Percentiles rank a stretch among this genome's conserved stretches.
These are phyloP conservation scores for Mythimna loreyi DNA, from an alignment of 2,888 invertebrate species.

Conservation along the genomic window DNA sequence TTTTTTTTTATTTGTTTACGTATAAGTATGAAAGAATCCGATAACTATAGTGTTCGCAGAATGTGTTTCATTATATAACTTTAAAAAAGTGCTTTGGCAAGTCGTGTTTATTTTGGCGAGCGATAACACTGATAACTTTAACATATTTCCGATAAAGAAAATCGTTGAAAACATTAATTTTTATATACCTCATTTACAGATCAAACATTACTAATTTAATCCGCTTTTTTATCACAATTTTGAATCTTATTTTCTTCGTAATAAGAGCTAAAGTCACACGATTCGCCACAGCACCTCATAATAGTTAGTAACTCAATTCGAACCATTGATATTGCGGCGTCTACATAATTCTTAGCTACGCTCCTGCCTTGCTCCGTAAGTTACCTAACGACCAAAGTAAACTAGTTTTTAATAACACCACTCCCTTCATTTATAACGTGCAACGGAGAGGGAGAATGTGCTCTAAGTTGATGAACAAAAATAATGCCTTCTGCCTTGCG, in stretches of 20 bases:
- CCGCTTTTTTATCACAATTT: background rate
- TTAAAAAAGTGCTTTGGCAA: slow-evolving; percentile 62
- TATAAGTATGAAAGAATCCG: slow-evolving; percentile 54
- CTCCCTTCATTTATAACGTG: slow-evolving; percentile 53
- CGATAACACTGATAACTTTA: slow-evolving; percentile 15
- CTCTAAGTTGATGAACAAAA: slow-evolving; percentile 16
- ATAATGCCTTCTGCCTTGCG: too few relatives aligned
- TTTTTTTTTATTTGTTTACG: slow-evolving; percentile 45
- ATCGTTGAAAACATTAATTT: background rate
- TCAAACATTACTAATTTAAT: background rate
- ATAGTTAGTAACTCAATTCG: slow-evolving; percentile 55
- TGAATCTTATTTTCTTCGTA: accelerated
- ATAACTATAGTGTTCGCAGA: slow-evolving; percentile 51
- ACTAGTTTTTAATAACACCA: slow-evolving; percentile 68
- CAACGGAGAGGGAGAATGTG: slow-evolving; percentile 50
- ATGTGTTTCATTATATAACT: slow-evolving; percentile 54
- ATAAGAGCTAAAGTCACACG: slow-evolving; percentile 40
- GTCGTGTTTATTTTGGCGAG: slow-evolving; percentile 48
- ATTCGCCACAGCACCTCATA: slow-evolving; percentile 61
- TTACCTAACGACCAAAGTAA: slow-evolving; percentile 89
- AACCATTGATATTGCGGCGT: slow-evolving; percentile 72
- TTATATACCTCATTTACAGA: background rate
- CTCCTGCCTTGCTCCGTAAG: slow-evolving; percentile 73
- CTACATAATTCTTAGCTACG: slow-evolving; percentile 60
- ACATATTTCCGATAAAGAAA: slow-evolving; percentile 9